Evolutionary conservation across 2,797 vertebrate genomes (phyloP).

Genomic region (Selene dorsalis): DNA sequence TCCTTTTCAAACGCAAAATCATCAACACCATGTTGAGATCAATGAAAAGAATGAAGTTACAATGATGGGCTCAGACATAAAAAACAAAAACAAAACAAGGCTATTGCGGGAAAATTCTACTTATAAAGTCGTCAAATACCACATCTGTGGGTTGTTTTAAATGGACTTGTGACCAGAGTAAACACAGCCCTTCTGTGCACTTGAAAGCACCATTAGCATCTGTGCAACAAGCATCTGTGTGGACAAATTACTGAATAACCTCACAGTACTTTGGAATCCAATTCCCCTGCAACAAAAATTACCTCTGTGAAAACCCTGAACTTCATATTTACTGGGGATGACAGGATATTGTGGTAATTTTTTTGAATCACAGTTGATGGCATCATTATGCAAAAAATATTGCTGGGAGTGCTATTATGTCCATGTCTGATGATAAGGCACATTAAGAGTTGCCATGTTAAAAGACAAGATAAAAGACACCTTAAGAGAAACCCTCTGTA

Average conservation of each 20-base stretch:
- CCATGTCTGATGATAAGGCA: neutral
- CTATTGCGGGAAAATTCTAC: neutral
- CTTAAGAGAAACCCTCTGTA: neutral
- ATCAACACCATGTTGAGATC: neutral
- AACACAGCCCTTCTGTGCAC: neutral
- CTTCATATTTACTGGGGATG: neutral
- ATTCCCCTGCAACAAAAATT: neutral
- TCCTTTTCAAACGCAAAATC: neutral
- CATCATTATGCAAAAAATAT: neutral
- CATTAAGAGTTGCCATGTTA: neutral
- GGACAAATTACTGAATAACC: neutral
- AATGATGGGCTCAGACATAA: neutral
- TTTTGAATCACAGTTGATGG: neutral
- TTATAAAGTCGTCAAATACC: neutral
- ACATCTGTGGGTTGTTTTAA: neutral
- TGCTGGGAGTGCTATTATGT: neutral
- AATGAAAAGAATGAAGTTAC: neutral
- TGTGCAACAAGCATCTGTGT: neutral
- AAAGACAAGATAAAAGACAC: slow-evolving; percentile 6
- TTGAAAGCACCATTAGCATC: neutral
- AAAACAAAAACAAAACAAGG: too few species aligned
- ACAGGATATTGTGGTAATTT: neutral
- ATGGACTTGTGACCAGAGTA: neutral
- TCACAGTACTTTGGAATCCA: neutral
- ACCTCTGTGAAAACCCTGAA: neutral